Evolutionary conservation across 30 jellyfish, hydroid and myxozoan species (phyloP).

Genomic region (Cassiopea xamachana): DNA sequence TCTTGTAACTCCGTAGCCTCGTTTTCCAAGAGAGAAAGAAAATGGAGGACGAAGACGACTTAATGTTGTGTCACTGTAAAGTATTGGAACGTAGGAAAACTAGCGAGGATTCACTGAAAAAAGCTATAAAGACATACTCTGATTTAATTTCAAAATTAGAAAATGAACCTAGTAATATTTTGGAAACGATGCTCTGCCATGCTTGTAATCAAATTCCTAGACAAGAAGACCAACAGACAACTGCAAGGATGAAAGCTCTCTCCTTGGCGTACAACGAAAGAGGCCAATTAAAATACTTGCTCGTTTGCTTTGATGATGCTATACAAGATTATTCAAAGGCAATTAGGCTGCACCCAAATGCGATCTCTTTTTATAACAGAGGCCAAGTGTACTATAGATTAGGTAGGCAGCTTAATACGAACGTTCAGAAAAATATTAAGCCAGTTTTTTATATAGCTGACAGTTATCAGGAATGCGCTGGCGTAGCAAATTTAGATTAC

Average conservation of each 20-base stretch:
- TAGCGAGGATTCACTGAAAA: background rate
- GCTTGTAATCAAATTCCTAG: background rate
- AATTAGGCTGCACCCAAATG: background rate
- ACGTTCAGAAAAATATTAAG: too few relatives aligned
- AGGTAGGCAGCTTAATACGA: background rate
- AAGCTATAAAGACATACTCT: background rate
- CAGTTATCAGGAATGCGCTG: too few relatives aligned
- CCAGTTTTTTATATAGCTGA: too few relatives aligned
- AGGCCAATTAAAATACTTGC: constrained; percentile 24
- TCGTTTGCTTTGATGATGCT: constrained; percentile 33
- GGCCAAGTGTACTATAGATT: constrained; percentile 27
- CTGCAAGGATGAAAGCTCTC: background rate
- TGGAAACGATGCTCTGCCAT: background rate
- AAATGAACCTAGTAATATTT: background rate
- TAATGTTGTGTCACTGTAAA: background rate
- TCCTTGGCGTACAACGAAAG: constrained; percentile 22
- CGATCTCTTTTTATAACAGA: constrained; percentile 39
- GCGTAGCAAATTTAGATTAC: too few relatives aligned
- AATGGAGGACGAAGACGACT: background rate
- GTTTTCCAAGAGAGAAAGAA: background rate
- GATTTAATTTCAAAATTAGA: background rate
- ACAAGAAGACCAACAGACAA: background rate
- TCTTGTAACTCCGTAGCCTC: background rate
- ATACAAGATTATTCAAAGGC: constrained; percentile 29
- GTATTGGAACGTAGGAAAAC: background rate